These are phyloP conservation scores for Atlantisia rogersi DNA, from an alignment of 2,113 vertebrate genomes.

Conservation along the genomic window DNA sequence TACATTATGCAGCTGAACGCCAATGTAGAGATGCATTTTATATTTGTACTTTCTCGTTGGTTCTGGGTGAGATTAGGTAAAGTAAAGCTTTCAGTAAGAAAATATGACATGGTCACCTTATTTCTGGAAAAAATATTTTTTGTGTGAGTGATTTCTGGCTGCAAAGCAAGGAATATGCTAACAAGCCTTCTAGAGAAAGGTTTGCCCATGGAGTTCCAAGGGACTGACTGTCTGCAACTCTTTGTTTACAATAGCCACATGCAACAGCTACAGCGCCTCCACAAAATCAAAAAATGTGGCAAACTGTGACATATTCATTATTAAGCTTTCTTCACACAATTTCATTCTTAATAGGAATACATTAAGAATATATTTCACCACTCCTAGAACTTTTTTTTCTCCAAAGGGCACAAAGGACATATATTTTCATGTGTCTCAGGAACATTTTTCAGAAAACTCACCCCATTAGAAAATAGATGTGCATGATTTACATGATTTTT, in stretches of 20 bases:
- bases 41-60: neutral
- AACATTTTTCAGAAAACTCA: neutral
- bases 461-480: neutral
- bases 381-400: neutral
- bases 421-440: neutral
- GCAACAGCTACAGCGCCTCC: neutral
- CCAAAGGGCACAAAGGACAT: neutral
- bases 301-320: neutral
- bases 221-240: neutral
- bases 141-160: neutral
- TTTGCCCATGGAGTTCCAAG: neutral
- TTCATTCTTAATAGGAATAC: neutral
- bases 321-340: neutral
- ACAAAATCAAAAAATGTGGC: neutral
- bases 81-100: neutral
- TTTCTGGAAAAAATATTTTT: slow-evolving; percentile 2
- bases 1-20: neutral
- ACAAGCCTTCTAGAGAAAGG: neutral
- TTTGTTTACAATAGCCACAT: neutral
- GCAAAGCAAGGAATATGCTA: neutral
- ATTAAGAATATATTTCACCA: neutral
- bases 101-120: neutral
- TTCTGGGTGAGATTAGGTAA: neutral
- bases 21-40: neutral
- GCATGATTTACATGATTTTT: neutral